Evolutionary conservation across 2,888 invertebrate species (phyloP), one percentile per base, ranked within the genome.

Genomic region (Temnothorax rugatulus): DNA sequence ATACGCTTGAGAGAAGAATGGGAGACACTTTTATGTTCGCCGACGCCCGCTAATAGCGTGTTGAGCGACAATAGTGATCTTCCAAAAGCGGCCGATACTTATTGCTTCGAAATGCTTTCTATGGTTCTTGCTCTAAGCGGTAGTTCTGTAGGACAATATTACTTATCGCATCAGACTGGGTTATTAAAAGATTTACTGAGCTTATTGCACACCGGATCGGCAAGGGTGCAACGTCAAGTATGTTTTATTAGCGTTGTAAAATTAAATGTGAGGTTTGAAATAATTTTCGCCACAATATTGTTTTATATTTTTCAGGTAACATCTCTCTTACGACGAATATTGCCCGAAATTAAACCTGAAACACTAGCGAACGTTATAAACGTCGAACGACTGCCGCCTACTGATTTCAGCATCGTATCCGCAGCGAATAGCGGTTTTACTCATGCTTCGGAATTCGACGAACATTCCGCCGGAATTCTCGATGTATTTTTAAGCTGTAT

Each of bases 41-140:
- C 95, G 47, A 95, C 95, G 2, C 95, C 95, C 2, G 94, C 93
- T 3, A 94, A 94, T 69, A 95, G 95, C 87, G 88, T 94, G 8
- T 85, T 94, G 7, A 95, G 94, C 50, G 95, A 94, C 47, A 95
- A 95, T 86, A 95, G 95, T 77, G 96, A 96, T 88, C 92, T 95
- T 34, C 94, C 94, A 3, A 96, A 96, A 93, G 95, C 95, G 84
- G 95, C 96, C 2, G 99, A 99, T 94, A 98, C 98, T n/a, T 99
- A 99, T 95, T 99, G 99, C 95, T 99, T 99, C 94, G 99, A 99
- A 96, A 98, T 99, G 98, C 95, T 99, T 34, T 99, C 99, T 5
- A 97, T 99, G 97, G 99, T 98, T 71, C 95, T 99, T 91, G 99
- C 99, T 0, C 95, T 99, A 61, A 99, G 99, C 87, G 99, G 99